phyloP scores from a whole-genome alignment of 2,888 invertebrate species.

The Lampropteryx suffumata region DNA sequence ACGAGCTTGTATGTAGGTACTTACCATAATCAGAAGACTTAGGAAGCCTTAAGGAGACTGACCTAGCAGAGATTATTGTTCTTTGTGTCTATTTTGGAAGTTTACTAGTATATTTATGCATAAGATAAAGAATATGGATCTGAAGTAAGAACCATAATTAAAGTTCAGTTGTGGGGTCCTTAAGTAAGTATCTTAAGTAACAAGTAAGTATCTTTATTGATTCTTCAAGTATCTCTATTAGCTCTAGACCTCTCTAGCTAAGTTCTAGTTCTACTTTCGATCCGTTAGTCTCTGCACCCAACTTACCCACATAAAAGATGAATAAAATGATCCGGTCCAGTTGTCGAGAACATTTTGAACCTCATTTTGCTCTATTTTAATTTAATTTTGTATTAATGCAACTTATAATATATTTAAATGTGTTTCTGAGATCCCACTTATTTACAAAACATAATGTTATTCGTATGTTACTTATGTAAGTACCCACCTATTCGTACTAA shows the following conservation, averaged over 20 bases:
- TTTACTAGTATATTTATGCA: too few species aligned
- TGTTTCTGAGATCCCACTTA: background rate
- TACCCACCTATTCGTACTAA: too few species aligned
- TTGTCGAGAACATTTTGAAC: constrained; percentile 1
- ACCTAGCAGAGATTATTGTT: too few species aligned
- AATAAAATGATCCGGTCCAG: constrained; percentile 7
- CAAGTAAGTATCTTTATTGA: background rate
- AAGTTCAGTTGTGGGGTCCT: too few species aligned
- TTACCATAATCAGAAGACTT: too few species aligned
- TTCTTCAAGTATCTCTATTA: background rate
- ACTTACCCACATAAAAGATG: background rate
- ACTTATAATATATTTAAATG: too few species aligned
- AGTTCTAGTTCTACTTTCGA: background rate
- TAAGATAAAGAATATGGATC: too few species aligned
- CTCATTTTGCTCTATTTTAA: background rate
- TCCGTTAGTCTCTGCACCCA: constrained; percentile 1
- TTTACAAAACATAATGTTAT: background rate
- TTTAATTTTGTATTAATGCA: background rate
- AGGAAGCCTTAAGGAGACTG: too few species aligned
- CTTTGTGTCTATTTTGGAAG: too few species aligned
- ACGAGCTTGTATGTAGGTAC: background rate
- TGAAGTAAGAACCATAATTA: too few species aligned
- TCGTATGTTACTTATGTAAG: too few species aligned
- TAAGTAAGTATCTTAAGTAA: too few species aligned
- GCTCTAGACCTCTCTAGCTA: background rate